Conservation (phyloP, 2,797 vertebrate species). For the Anguilla pacifica region DNA sequence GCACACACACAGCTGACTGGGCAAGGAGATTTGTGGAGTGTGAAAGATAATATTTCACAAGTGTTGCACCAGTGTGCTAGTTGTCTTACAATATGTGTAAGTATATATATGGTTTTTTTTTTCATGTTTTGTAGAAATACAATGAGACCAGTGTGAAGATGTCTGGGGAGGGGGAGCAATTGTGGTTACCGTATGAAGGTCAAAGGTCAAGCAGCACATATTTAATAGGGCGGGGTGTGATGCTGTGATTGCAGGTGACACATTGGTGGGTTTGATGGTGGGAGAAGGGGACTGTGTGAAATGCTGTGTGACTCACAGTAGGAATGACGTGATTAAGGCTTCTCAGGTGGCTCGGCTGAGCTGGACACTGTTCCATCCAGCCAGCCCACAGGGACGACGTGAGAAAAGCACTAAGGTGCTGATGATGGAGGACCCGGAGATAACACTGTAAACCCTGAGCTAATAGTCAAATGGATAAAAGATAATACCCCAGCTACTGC, state of each 20-base stretch:
- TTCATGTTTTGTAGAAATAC: neutral
- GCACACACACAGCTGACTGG: neutral
- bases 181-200: neutral
- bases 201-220: too few species aligned
- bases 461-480: neutral
- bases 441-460: neutral
- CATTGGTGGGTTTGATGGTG: neutral
- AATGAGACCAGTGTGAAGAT: neutral
- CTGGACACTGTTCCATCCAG: neutral
- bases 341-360: neutral
- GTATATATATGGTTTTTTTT: neutral
- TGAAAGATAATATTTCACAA: neutral
- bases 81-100: neutral
- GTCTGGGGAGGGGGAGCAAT: neutral
- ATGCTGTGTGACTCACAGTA: neutral
- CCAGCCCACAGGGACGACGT: neutral
- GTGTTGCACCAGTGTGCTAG: neutral
- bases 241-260: constrained; percentile 11
- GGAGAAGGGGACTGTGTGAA: neutral
- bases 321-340: neutral
- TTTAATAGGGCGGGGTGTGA: constrained; percentile 11
- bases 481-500: neutral
- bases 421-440: neutral
- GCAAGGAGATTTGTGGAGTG: neutral
- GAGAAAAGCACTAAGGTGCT: neutral